Evolutionary conservation across 2,888 invertebrate genomes (phyloP).

Genomic region (Stenoptilia bipunctidactyla): DNA sequence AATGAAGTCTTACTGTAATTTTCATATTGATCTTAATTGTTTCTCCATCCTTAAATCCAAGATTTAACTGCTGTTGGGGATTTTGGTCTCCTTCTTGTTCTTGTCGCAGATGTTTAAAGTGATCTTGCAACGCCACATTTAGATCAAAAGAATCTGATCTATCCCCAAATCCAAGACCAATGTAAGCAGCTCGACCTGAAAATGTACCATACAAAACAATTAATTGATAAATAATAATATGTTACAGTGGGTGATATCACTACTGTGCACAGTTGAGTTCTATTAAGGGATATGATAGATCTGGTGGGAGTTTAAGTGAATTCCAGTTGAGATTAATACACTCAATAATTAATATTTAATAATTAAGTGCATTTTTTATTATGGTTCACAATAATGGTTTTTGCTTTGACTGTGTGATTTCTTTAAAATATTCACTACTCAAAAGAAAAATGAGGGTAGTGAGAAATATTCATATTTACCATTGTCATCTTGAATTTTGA

Average conservation of each 20-base stretch:
- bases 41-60: conserved; percentile 99
- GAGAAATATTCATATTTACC: conserved; percentile 73
- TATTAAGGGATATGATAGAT: too few species aligned
- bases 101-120: conserved; percentile 94
- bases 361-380: too few species aligned
- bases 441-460: too few species aligned
- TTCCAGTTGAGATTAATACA: too few species aligned
- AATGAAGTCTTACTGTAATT: conserved; percentile 85
- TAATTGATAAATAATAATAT: conserved; percentile 2
- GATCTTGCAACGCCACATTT: conserved; percentile 98
- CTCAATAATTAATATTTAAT: too few species aligned
- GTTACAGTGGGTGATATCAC: too few species aligned
- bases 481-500: conserved; percentile 94
- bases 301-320: too few species aligned
- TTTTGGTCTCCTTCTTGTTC: conserved; percentile 83
- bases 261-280: too few species aligned
- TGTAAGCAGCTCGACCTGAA: conserved; percentile 88
- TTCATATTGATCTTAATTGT: conserved; percentile 99
- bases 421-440: too few species aligned
- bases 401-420: too few species aligned
- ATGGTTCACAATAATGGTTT: too few species aligned
- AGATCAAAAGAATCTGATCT: conserved; percentile 98
- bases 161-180: conserved; percentile 98
- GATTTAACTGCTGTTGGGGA: conserved; percentile 86
- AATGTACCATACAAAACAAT: conserved; percentile 6